Evolutionary conservation across 2,888 invertebrate genomes (phyloP).

Genomic region (Caenorhabditis sinica): DNA sequence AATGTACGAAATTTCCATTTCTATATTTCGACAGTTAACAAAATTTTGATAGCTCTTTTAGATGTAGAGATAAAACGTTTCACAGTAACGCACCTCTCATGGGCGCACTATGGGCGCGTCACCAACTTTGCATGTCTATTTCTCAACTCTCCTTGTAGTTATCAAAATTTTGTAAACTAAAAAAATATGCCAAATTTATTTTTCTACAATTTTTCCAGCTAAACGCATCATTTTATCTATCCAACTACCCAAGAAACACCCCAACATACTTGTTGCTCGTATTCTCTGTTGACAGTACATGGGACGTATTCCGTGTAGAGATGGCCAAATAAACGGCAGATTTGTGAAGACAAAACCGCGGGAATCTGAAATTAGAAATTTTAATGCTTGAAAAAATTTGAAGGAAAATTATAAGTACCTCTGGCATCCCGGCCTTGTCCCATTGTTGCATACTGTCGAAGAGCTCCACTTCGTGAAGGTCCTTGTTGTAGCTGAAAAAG

Average conservation of each 20-base stretch:
- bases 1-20: too few relatives aligned
- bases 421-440: neutral
- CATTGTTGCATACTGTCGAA: slow-evolving; percentile 59
- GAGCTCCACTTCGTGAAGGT: neutral
- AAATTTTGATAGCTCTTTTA: too few relatives aligned
- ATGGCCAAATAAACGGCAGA: slow-evolving; percentile 48
- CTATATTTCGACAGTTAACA: too few relatives aligned
- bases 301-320: slow-evolving; percentile 6
- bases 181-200: neutral
- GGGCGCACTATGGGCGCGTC: too few relatives aligned
- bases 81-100: too few relatives aligned
- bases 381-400: too few relatives aligned
- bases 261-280: slow-evolving; percentile 41
- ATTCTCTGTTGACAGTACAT: slow-evolving; percentile 33
- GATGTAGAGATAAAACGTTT: too few relatives aligned
- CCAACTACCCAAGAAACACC: neutral
- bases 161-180: too few relatives aligned
- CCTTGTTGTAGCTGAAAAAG: slow-evolving; percentile 49
- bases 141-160: too few relatives aligned
- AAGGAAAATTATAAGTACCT: neutral
- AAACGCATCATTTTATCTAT: neutral
- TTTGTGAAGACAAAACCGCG: slow-evolving; percentile 8
- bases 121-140: too few relatives aligned
- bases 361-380: slow-evolving; percentile 23
- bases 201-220: neutral